Conservation (phyloP, 2,797 vertebrate genomes). For the Phrynocephalus vlangalii region DNA sequence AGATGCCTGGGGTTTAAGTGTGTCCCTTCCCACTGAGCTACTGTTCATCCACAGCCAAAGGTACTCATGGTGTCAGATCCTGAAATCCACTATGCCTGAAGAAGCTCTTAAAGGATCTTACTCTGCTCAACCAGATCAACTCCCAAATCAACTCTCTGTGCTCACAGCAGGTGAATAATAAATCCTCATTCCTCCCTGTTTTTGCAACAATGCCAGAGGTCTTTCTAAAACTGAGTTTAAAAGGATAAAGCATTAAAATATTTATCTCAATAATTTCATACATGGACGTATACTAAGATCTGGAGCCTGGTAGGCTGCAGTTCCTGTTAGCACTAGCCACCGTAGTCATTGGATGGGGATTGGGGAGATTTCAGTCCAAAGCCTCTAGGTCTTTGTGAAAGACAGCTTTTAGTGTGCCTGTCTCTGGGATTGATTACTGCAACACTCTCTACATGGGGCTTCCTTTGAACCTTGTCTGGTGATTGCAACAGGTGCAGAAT, state of each 20-base stretch:
- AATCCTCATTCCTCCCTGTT: neutral
- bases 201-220: neutral
- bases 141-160: neutral
- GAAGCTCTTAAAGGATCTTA: neutral
- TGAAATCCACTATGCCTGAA: neutral
- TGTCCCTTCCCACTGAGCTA: neutral
- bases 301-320: no score
- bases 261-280: neutral
- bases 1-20: neutral
- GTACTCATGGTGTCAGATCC: neutral
- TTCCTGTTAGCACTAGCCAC: no score
- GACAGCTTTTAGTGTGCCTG: no score
- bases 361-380: no score
- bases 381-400: no score
- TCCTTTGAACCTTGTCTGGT: no score
- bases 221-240: neutral
- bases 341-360: no score
- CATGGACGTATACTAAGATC: no score
- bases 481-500: no score
- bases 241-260: neutral
- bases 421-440: no score
- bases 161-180: neutral
- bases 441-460: no score
- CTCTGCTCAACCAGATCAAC: neutral
- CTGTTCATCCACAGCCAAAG: neutral